Conservation (phyloP, 2,113 vertebrate genomes). For the Misgurnus anguillicaudatus region DNA sequence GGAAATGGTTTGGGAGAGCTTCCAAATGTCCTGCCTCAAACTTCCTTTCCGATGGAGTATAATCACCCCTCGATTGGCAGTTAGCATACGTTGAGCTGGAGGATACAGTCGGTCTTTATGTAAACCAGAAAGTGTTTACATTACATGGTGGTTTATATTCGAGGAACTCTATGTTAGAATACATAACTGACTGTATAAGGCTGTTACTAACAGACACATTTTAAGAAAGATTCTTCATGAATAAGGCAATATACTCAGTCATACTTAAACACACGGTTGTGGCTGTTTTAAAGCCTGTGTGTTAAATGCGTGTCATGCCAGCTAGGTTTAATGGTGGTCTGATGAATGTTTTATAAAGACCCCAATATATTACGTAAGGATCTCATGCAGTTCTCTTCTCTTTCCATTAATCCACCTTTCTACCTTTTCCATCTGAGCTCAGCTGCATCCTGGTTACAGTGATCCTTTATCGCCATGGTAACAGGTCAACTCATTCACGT, state of each 20-base stretch:
- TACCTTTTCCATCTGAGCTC: background rate
- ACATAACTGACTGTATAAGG: too few relatives aligned
- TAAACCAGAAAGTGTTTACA: background rate
- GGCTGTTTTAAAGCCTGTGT: too few relatives aligned
- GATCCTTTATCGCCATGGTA: background rate
- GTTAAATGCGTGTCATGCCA: too few relatives aligned
- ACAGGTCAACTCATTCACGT: background rate
- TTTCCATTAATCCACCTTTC: constrained; percentile 4
- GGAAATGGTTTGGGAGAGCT: background rate
- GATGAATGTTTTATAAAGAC: constrained; percentile 43
- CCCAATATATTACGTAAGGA: constrained; percentile 24
- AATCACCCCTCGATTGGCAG: background rate
- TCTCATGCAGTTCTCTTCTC: constrained; percentile 14
- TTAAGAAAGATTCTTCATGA: too few relatives aligned
- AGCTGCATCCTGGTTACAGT: constrained; percentile 9
- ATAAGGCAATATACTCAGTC: too few relatives aligned
- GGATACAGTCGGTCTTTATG: background rate
- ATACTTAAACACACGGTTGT: too few relatives aligned
- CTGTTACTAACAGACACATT: too few relatives aligned
- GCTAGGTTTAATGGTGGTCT: too few relatives aligned
- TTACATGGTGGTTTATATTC: too few relatives aligned
- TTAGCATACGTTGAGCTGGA: background rate
- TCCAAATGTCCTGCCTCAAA: background rate
- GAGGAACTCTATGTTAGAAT: too few relatives aligned
- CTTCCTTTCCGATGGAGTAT: constrained; percentile 1